phyloP scores from a whole-genome alignment of 2,113 vertebrate species.

The Tragelaphus imberbis region DNA sequence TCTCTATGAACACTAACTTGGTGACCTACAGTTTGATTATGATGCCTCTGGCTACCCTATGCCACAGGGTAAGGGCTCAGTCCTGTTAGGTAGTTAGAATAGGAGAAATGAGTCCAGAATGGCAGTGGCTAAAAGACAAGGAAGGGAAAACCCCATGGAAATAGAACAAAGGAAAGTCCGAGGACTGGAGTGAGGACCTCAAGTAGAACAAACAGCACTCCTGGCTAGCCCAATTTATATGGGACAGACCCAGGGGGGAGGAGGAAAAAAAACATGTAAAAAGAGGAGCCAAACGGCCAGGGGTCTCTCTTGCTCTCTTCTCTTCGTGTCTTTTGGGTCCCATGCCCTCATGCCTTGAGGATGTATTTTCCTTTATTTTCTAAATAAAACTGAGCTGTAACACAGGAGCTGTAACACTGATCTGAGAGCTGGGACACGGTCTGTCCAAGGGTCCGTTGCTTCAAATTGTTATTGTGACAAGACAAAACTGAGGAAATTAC shows the following conservation, averaged over 20 bases:
- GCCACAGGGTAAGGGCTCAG: background rate
- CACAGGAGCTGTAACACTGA: background rate
- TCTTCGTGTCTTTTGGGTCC: background rate
- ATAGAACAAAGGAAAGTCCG: background rate
- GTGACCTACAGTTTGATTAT: background rate
- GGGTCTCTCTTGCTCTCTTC: background rate
- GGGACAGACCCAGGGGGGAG: accelerated
- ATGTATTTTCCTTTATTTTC: too few relatives aligned
- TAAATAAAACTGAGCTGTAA: background rate
- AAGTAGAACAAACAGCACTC: background rate
- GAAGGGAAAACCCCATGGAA: accelerated
- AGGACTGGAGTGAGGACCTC: background rate
- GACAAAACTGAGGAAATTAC: background rate
- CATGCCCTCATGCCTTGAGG: too few relatives aligned
- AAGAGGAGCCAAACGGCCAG: background rate
- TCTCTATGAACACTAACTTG: background rate
- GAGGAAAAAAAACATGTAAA: background rate
- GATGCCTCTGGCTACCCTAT: background rate
- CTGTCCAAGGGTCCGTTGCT: background rate
- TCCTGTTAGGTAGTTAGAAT: background rate
- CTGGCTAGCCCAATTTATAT: background rate
- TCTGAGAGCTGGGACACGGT: background rate
- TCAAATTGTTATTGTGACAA: background rate
- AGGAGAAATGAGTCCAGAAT: background rate
- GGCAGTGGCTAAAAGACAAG: background rate